Percentiles rank a stretch among this genome's conserved stretches.
Evolutionary conservation across 1,140 invertebrate species (phyloP).

Genomic region (Procambarus clarkii): DNA sequence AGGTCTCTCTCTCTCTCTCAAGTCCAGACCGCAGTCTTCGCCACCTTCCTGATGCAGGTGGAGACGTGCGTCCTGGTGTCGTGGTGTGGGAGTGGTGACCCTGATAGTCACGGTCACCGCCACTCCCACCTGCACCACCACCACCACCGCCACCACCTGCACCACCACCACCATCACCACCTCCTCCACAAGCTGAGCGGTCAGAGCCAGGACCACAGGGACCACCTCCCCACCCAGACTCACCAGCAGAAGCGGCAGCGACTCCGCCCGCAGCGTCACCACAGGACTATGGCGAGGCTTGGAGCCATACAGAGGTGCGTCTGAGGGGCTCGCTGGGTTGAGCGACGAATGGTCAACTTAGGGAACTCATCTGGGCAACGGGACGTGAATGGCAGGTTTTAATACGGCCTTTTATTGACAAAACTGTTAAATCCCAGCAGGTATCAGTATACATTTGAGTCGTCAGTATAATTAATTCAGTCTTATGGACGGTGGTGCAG

Average conservation of each 20-base stretch:
- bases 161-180: conserved; percentile 30
- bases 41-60: conserved; percentile 44
- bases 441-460: too few species aligned
- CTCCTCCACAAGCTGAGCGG: not conserved
- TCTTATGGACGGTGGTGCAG: too few species aligned
- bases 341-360: not conserved
- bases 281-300: conserved; percentile 44
- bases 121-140: not conserved
- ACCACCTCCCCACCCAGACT: not conserved
- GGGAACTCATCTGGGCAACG: too few species aligned
- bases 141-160: not conserved
- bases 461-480: too few species aligned
- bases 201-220: not conserved
- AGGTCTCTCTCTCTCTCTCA: too few species aligned
- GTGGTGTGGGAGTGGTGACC: conserved; percentile 54
- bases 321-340: not conserved
- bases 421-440: too few species aligned
- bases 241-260: conserved; percentile 35
- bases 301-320: conserved; percentile 60
- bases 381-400: too few species aligned
- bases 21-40: too few species aligned
- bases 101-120: conserved; percentile 3
- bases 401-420: too few species aligned
- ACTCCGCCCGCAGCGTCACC: conserved; percentile 20
- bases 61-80: conserved; percentile 63